Evolutionary conservation across 2,113 vertebrate genomes (phyloP).

Genomic region (Alligator mississippiensis): DNA sequence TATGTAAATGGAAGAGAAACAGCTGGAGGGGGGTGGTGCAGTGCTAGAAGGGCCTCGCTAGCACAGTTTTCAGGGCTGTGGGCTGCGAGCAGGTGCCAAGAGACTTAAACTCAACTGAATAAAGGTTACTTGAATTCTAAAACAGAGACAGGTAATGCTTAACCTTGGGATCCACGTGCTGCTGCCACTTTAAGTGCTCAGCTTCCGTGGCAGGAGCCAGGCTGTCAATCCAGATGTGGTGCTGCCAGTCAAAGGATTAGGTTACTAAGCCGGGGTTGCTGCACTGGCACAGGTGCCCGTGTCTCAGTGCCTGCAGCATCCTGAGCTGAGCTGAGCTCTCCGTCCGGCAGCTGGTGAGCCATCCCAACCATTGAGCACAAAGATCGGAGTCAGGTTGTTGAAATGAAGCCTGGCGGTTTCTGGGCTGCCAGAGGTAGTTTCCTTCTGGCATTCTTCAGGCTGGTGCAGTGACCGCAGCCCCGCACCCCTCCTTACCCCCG

Average conservation of each 20-base stretch:
- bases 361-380: neutral
- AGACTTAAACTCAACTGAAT: too few species aligned
- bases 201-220: neutral
- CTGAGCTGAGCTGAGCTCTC: neutral
- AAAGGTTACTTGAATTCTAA: too few species aligned
- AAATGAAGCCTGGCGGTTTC: slow-evolving; percentile 30
- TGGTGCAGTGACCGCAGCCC: neutral
- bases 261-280: neutral
- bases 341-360: too few species aligned
- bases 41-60: neutral
- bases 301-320: neutral
- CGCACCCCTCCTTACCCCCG: neutral
- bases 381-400: neutral
- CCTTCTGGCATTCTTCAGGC: neutral
- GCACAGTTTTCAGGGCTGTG: neutral
- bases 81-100: neutral
- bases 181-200: slow-evolving; percentile 15
- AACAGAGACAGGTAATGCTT: neutral
- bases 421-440: neutral
- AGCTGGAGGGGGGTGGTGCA: neutral
- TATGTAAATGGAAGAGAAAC: neutral
- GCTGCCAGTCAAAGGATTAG: neutral
- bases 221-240: neutral
- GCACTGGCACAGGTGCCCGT: neutral
- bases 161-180: neutral